Conservation (phyloP, 2,888 invertebrate species). For the Zaprionus bogoriensis region DNA sequence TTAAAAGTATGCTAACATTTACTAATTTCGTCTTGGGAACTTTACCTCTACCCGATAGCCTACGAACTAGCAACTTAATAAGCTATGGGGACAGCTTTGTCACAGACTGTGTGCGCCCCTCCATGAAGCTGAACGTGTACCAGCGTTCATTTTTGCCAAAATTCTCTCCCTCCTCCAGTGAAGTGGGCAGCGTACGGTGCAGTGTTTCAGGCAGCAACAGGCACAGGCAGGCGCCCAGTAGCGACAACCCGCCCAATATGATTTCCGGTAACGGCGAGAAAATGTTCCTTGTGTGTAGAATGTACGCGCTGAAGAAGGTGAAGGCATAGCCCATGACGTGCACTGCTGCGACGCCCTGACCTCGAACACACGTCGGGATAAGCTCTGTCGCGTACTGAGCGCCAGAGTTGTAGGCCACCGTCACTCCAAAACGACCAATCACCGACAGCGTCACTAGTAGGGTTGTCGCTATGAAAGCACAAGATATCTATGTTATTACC, state of each 20-base stretch:
- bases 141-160: slow-evolving; percentile 85
- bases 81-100: slow-evolving; percentile 46
- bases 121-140: slow-evolving; percentile 83
- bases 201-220: slow-evolving; percentile 86
- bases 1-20: slow-evolving; percentile 39
- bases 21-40: slow-evolving; percentile 37
- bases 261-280: slow-evolving; percentile 84
- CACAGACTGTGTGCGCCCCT: slow-evolving; percentile 67
- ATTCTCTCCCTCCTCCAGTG: slow-evolving; percentile 85
- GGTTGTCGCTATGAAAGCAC: slow-evolving; percentile 56
- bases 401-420: slow-evolving; percentile 86
- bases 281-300: slow-evolving; percentile 83
- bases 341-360: slow-evolving; percentile 86
- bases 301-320: slow-evolving; percentile 85
- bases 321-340: slow-evolving; percentile 86
- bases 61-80: no score
- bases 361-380: slow-evolving; percentile 86
- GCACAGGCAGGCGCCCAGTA: slow-evolving; percentile 84
- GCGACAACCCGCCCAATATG: slow-evolving; percentile 84
- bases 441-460: slow-evolving; percentile 83
- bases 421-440: slow-evolving; percentile 85
- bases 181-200: slow-evolving; percentile 84
- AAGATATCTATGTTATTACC: not conserved
- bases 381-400: slow-evolving; percentile 87
- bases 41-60: slow-evolving; percentile 9